Percentiles rank a stretch among this genome's conserved stretches.
These are phyloP conservation scores for Arizona elegans DNA, from an alignment of 2,113 vertebrate species.

Conservation along the genomic window DNA sequence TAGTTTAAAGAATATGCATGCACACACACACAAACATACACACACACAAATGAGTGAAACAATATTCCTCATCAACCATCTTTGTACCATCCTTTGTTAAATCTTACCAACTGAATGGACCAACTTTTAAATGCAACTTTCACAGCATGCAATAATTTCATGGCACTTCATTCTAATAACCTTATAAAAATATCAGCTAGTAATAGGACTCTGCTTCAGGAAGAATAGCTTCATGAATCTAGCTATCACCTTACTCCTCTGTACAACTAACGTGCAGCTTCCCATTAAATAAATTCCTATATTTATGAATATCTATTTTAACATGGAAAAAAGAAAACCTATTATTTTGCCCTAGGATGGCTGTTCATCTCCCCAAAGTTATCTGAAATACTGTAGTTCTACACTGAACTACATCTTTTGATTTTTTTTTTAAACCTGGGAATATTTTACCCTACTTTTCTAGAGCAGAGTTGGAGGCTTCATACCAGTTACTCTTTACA, in stretches of 20 bases:
- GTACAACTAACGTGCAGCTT: neutral
- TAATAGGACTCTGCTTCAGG: conserved; percentile 30
- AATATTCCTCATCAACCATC: neutral
- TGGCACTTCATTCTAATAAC: neutral
- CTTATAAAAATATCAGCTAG: conserved; percentile 24
- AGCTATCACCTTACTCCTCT: conserved; percentile 32
- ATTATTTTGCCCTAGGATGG: neutral
- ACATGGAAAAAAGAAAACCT: neutral
- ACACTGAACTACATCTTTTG: neutral
- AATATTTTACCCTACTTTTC: neutral
- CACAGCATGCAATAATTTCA: neutral
- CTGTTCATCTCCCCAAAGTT: neutral
- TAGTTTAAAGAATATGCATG: neutral
- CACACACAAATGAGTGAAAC: neutral
- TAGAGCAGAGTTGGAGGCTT: neutral
- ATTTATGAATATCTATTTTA: neutral
- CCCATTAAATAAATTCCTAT: conserved; percentile 13
- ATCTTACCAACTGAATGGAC: neutral
- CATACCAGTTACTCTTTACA: neutral
- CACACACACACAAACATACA: too few species aligned
- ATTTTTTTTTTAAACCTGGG: neutral
- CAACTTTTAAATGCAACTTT: neutral
- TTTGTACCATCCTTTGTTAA: neutral
- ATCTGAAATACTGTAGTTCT: neutral
- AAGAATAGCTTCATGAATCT: conserved; percentile 37